Evolutionary conservation across 2,888 invertebrate species (phyloP).

Genomic region (Oconnorella tubifera): DNA sequence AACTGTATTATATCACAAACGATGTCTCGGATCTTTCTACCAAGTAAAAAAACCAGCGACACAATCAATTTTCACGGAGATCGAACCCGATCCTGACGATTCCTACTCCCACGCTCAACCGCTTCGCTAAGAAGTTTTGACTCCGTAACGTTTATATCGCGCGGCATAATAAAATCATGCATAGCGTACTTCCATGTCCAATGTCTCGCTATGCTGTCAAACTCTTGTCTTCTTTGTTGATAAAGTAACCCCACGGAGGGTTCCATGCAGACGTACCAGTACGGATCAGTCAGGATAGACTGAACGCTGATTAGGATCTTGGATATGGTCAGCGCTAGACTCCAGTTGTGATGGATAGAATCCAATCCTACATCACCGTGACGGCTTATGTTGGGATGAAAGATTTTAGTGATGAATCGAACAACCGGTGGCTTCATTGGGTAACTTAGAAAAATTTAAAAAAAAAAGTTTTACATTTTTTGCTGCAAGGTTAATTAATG

Average conservation of each 20-base stretch:
- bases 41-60: no score
- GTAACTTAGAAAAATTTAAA: slow-evolving; percentile 68
- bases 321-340: slow-evolving; percentile 83
- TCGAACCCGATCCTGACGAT: no score
- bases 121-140: no score
- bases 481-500: background rate
- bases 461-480: no score
- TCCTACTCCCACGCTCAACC: no score
- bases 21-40: no score
- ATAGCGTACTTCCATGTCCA: slow-evolving; percentile 84
- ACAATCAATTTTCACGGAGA: no score
- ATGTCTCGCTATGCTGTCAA: slow-evolving; percentile 74
- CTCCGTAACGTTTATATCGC: no score
- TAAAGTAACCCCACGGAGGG: slow-evolving; percentile 78
- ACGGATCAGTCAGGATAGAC: slow-evolving; percentile 68
- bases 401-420: slow-evolving; percentile 83
- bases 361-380: slow-evolving; percentile 95
- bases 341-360: slow-evolving; percentile 93
- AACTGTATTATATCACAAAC: no score
- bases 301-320: slow-evolving; percentile 60
- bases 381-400: slow-evolving; percentile 89
- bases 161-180: slow-evolving; percentile 34
- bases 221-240: slow-evolving; percentile 67
- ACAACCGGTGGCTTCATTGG: slow-evolving; percentile 89
- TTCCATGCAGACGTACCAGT: slow-evolving; percentile 85